Base-by-base conservation (phyloP, 2,888 invertebrate genomes). In the Rhogogaster chlorosoma region DNA sequence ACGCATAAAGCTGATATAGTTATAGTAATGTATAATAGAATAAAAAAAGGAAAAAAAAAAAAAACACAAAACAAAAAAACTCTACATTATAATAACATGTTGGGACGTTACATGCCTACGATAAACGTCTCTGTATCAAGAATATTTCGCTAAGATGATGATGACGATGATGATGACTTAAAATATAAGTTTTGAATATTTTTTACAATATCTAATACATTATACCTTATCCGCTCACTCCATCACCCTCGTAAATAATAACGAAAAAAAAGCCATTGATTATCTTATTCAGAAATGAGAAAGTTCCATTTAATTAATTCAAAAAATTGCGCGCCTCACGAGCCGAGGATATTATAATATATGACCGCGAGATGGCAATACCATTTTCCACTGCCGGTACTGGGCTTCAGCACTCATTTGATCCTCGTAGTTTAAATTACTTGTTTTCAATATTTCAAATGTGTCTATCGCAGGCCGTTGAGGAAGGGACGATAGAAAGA, bases 161-260 rank as follows among this genome's bases (percentile, higher is more conserved):
- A 91, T 90, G 89, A 90, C 88, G 67, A 67, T 67, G 67, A 89
- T 91, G 92, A 91, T 90, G 89, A 90, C 88, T 89, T 92, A 91
- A 93, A 93, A 93, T 93, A 93, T 92, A 93, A 93, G 93, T 93
- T 93, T 92, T 93, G 91, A 93, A 92, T 93, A 93, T 93, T 93
- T 93, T 93, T 93, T 92, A 92, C 90, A 92, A 91, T 87, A 90
- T 80, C 78, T 32, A 29, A 49, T 71, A 61, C 32, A 77, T 32
- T 77, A 80, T 61, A 38, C 36, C 71, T 71, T n/a, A 7, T 10
- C 22, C 78, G 9, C 18, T 12, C 22, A 10, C 6, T 22, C 22
- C 71, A 36, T 4, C 18, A 15, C n/a, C 36, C 12, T 42, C n/a
- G 49, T 49, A 45, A 45, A 45, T 45, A 15, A 38, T 38, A 38